A percentile compares a stretch with the other conserved stretches of the same genome.
These are phyloP conservation scores for sheep (Ovis aries) DNA, from an alignment of 2,113 vertebrate species.

Conservation along the genomic window ARS-UI_Ramb_v3.0 NC_056072.1:7542001-7542500, in stretches of 20 bases:
- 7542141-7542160: neutral
- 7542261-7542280: neutral
- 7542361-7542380: neutral
- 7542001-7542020: too few relatives aligned
- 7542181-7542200: neutral
- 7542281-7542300: neutral
- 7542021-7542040: too few relatives aligned
- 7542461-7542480: too few relatives aligned
- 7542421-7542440: too few relatives aligned
- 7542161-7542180: neutral
- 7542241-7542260: neutral
- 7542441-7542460: too few relatives aligned
- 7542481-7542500: too few relatives aligned
- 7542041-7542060: too few relatives aligned
- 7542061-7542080: neutral
- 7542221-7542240: neutral
- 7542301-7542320: neutral
- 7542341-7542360: neutral
- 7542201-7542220: neutral
- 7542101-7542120: neutral
- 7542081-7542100: neutral
- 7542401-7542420: too few relatives aligned
- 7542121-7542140: conserved; percentile 9
- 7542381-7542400: too few relatives aligned
- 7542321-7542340: neutral